Conservation (phyloP, 2,797 vertebrate genomes). For the Cichlasoma orientale region DNA sequence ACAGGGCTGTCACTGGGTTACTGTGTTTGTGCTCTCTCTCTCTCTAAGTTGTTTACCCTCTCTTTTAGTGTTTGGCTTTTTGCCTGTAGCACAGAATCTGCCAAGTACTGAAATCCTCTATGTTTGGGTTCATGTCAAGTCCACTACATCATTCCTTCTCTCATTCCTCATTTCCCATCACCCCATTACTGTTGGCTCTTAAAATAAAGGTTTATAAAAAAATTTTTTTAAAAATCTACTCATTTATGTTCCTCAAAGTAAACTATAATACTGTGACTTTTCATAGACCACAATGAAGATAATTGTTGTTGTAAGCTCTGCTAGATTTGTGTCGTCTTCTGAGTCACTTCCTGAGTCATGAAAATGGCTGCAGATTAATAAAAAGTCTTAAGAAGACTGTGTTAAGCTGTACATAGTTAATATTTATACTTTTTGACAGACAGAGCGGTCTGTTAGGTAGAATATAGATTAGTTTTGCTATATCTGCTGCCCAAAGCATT, state of each 20-base stretch:
- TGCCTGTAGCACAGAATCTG: not conserved
- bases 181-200: not conserved
- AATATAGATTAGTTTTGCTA: not conserved
- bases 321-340: not conserved
- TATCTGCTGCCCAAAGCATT: not conserved
- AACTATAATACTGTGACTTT: not conserved
- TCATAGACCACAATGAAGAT: not conserved
- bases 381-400: not conserved
- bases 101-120: not conserved
- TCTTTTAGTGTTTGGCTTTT: conserved; percentile 33
- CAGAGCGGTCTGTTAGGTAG: not conserved
- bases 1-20: conserved; percentile 40
- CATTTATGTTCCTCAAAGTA: not conserved
- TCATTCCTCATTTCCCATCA: not conserved
- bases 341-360: conserved; percentile 4
- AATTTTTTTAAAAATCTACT: no score
- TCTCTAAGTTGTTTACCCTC: conserved; percentile 34
- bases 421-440: not conserved
- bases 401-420: not conserved
- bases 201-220: not conserved
- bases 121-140: conserved; percentile 11
- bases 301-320: not conserved
- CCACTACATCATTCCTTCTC: not conserved
- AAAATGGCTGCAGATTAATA: not conserved
- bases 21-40: not conserved